phyloP scores from a whole-genome alignment of 2,113 vertebrate genomes.

The Poeciliopsis occidentalis region DNA sequence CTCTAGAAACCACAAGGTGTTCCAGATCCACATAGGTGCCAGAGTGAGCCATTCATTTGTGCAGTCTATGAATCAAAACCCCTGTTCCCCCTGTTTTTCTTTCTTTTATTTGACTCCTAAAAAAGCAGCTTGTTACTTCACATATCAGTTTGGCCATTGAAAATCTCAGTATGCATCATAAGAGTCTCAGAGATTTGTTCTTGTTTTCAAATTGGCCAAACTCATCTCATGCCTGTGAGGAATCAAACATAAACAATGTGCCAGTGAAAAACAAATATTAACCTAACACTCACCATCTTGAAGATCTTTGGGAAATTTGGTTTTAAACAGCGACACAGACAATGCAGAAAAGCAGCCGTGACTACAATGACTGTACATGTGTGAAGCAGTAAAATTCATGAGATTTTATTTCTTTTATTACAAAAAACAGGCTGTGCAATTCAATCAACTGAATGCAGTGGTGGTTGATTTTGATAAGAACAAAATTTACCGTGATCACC shows the following conservation, averaged over 20 bases:
- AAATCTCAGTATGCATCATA: background rate
- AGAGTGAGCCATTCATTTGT: slow-evolving; percentile 32
- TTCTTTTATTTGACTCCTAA: slow-evolving; percentile 1
- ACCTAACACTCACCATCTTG: slow-evolving; percentile 71
- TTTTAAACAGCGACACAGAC: slow-evolving; percentile 25
- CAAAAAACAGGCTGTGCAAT: slow-evolving; percentile 41
- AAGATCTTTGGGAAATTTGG: slow-evolving; percentile 66
- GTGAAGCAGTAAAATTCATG: background rate
- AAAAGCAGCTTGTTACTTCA: slow-evolving; percentile 45
- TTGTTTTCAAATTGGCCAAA: slow-evolving; percentile 58
- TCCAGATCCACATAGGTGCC: background rate
- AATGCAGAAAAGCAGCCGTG: slow-evolving; percentile 44
- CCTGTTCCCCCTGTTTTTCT: background rate
- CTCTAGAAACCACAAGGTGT: slow-evolving; percentile 23
- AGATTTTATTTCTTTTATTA: slow-evolving; percentile 23
- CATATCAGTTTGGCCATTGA: slow-evolving; percentile 68
- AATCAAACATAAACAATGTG: slow-evolving; percentile 53
- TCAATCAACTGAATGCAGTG: slow-evolving; percentile 4
- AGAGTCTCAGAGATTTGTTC: background rate
- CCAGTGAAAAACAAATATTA: slow-evolving; percentile 42
- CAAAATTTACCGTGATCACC: slow-evolving; percentile 73
- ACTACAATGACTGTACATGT: slow-evolving; percentile 16
- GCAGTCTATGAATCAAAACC: slow-evolving; percentile 9
- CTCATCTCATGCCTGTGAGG: slow-evolving; percentile 31
- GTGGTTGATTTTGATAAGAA: slow-evolving; percentile 31